A percentile compares a stretch with the other conserved stretches of the same genome.
Evolutionary conservation across 2,113 vertebrate species (phyloP).

Genomic region (Physeter macrocephalus): DNA sequence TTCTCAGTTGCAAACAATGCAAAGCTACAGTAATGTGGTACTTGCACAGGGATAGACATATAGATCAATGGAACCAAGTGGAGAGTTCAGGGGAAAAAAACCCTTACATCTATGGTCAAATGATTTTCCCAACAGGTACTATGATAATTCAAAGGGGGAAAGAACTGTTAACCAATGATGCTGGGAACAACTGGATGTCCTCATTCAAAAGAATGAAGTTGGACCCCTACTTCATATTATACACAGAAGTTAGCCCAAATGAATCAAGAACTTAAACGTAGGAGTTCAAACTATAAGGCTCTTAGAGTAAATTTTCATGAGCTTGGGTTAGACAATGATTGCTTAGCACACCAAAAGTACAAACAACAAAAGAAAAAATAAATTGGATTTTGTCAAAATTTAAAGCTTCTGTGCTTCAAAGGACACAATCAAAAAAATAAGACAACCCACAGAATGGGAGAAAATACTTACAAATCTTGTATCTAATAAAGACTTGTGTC

Average conservation of each 20-base stretch:
- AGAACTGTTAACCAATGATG: not conserved
- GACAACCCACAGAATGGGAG: not conserved
- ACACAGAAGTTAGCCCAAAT: not conserved
- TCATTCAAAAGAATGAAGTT: not conserved
- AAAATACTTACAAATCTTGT: conserved; percentile 22
- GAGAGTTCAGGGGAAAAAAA: not conserved
- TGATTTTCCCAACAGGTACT: not conserved
- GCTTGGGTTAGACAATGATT: not conserved
- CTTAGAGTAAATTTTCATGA: not conserved
- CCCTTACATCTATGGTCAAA: not conserved
- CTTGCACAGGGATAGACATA: not conserved
- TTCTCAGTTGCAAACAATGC: conserved; percentile 12
- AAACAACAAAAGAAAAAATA: not conserved
- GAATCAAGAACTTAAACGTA: not conserved
- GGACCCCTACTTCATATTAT: not conserved
- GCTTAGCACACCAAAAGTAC: not conserved
- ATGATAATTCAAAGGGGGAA: not conserved
- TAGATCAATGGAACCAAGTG: not conserved
- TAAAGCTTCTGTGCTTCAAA: not conserved
- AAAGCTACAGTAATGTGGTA: not conserved
- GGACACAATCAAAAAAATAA: not conserved
- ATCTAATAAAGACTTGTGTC: not conserved
- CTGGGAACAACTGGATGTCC: not conserved
- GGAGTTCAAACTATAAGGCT: not conserved
- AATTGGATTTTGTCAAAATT: not conserved